These are phyloP conservation scores for Chaetodon trifascialis DNA, from an alignment of 2,113 vertebrate genomes.

Conservation along the genomic window DNA sequence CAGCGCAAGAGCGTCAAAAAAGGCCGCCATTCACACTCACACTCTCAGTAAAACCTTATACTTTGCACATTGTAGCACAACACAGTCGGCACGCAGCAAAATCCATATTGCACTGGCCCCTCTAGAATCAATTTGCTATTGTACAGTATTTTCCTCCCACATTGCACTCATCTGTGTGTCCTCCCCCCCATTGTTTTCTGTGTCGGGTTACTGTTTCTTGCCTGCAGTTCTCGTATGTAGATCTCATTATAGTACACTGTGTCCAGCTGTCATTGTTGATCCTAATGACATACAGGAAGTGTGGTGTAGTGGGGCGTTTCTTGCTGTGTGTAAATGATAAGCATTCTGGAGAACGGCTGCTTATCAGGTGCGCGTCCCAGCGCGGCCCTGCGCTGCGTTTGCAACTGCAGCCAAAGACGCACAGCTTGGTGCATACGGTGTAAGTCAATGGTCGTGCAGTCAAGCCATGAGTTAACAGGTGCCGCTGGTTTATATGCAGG, in stretches of 20 bases:
- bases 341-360: conserved; percentile 55
- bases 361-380: conserved; percentile 70
- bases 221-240: conserved; percentile 48
- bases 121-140: conserved; percentile 44
- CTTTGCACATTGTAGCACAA: background rate
- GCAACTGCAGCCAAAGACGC: conserved; percentile 33
- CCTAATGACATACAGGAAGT: conserved; percentile 68
- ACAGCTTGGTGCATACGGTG: conserved; percentile 7
- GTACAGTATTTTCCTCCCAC: conserved; percentile 20
- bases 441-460: conserved; percentile 13
- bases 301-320: conserved; percentile 46
- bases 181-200: conserved; percentile 8
- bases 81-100: conserved; percentile 6
- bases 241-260: conserved; percentile 55
- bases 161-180: conserved; percentile 22
- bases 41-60: conserved; percentile 1
- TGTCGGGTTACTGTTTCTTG: conserved; percentile 20
- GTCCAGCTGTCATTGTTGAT: conserved; percentile 66
- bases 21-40: conserved; percentile 9
- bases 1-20: conserved; percentile 8
- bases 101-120: conserved; percentile 40
- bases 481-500: conserved; percentile 36
- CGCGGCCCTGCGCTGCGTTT: conserved; percentile 10
- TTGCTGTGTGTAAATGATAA: conserved; percentile 74
- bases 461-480: conserved; percentile 49